phyloP scores from a whole-genome alignment of 64 coral and sea anemone genomes.

The Pachyseris speciosa region DNA sequence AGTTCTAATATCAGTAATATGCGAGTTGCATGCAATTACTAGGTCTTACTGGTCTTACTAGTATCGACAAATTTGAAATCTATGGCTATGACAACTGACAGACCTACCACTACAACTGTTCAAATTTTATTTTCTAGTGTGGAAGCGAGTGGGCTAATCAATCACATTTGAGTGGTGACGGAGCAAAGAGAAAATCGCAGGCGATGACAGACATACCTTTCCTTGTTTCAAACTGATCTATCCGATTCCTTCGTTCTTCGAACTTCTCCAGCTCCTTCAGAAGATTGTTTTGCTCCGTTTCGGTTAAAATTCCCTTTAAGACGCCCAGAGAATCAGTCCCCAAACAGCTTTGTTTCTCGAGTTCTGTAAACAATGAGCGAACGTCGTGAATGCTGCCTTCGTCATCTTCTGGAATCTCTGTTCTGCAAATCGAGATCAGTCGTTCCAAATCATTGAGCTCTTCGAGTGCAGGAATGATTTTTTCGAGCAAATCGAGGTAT shows the following conservation, averaged over 20 bases:
- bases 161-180: no score
- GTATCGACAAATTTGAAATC: no score
- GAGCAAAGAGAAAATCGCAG: no score
- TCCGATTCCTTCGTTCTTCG: not conserved
- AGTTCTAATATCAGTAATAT: no score
- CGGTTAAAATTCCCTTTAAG: not conserved
- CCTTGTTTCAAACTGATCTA: not conserved
- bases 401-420: not conserved
- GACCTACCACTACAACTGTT: no score
- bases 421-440: not conserved
- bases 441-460: constrained; percentile 11
- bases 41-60: no score
- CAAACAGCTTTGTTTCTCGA: not conserved
- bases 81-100: no score
- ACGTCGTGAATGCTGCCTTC: not conserved
- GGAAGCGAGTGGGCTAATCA: no score
- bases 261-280: not conserved
- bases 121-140: no score
- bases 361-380: constrained; percentile 20
- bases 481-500: not conserved
- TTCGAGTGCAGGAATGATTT: not conserved
- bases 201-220: not conserved
- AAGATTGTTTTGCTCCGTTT: not conserved
- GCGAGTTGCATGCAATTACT: no score
- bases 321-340: not conserved